Conservation (phyloP, 2,888 invertebrate genomes). For the Leptarthrus brevirostris region DNA sequence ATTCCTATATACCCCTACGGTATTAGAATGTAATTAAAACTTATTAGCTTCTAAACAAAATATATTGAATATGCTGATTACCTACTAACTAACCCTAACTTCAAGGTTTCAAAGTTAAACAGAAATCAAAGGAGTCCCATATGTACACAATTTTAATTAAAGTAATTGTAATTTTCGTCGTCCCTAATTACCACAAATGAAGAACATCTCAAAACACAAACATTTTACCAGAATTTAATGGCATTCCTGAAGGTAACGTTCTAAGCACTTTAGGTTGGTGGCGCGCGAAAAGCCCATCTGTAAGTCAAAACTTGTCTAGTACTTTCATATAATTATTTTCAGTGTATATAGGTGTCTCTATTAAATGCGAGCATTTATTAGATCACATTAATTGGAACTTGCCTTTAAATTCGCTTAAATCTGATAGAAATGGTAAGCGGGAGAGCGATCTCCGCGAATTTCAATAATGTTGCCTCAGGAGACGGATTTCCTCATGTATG, state of each 20-base stretch:
- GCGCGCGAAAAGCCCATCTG: slow-evolving; percentile 10
- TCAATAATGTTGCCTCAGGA: slow-evolving; percentile 19
- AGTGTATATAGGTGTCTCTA: slow-evolving; percentile 21
- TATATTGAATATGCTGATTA: no score
- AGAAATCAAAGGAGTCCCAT: neutral
- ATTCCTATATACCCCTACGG: no score
- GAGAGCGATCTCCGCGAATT: slow-evolving; percentile 1
- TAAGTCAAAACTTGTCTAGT: neutral
- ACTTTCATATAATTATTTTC: slow-evolving; percentile 32
- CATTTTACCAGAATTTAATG: neutral
- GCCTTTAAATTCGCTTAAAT: slow-evolving; percentile 27
- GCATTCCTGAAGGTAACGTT: neutral
- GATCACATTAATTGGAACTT: slow-evolving; percentile 39
- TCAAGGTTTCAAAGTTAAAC: no score
- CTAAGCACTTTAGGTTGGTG: neutral
- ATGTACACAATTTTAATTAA: slow-evolving; percentile 25
- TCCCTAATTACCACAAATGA: slow-evolving; percentile 41
- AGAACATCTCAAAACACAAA: neutral
- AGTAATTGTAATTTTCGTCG: slow-evolving; percentile 40
- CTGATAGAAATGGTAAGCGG: neutral
- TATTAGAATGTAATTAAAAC: no score
- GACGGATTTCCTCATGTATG: neutral
- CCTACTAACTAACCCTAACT: no score
- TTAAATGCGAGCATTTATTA: slow-evolving; percentile 19
- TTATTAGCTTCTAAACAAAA: no score